Conservation (phyloP, 2,888 invertebrate genomes). For the Ophraella communa region DNA sequence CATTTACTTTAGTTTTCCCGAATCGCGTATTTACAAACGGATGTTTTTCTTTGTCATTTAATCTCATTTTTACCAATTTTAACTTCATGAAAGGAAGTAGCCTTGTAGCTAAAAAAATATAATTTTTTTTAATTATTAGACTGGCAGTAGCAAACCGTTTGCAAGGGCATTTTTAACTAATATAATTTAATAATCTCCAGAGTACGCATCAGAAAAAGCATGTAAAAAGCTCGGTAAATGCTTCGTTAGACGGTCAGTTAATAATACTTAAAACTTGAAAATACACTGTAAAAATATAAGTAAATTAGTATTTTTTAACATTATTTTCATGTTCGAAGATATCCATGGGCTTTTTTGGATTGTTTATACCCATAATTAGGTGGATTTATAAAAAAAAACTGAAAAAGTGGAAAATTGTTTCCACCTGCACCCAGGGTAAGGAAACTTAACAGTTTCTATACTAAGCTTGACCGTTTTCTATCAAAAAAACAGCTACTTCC, state of each 20-base stretch:
- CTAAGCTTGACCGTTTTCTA: too few species aligned
- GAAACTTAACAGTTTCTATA: too few species aligned
- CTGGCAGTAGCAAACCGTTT: slow-evolving; percentile 30
- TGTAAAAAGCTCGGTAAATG: slow-evolving; percentile 47
- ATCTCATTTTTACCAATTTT: neutral
- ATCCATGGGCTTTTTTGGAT: too few species aligned
- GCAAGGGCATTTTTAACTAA: slow-evolving; percentile 34
- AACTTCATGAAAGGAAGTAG: neutral
- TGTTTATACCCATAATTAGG: too few species aligned
- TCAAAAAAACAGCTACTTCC: too few species aligned
- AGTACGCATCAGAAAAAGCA: slow-evolving; percentile 52
- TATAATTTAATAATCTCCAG: slow-evolving; percentile 49
- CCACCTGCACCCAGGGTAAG: too few species aligned
- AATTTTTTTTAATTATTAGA: neutral
- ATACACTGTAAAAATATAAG: neutral
- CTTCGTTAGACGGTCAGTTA: slow-evolving; percentile 41
- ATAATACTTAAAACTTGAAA: neutral
- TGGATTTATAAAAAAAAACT: too few species aligned
- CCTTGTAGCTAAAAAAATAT: neutral
- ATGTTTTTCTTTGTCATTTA: neutral
- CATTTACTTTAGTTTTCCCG: neutral
- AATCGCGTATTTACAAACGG: neutral
- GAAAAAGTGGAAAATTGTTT: too few species aligned
- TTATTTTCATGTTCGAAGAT: too few species aligned
- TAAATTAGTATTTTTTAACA: too few species aligned